phyloP scores from a whole-genome alignment of 2,888 invertebrate genomes.

The Omphaloscelis lunosa region DNA sequence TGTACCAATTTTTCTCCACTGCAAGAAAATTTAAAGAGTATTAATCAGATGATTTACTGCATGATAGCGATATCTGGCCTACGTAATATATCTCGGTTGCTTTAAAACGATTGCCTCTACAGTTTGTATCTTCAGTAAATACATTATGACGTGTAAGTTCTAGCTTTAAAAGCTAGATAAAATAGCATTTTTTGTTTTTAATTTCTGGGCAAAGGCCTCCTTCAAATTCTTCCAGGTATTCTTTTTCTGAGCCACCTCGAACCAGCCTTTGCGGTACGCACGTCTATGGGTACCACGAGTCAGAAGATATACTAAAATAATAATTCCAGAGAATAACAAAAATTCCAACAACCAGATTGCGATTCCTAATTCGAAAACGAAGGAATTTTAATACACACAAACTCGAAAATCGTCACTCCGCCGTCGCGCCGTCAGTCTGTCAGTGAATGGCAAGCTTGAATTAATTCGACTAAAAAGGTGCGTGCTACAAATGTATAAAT shows the following conservation, averaged over 20 bases:
- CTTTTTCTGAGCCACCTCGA: background rate
- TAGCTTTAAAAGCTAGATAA: background rate
- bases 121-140: background rate
- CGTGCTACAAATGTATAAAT: conserved; percentile 48
- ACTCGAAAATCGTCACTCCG: conserved; percentile 24
- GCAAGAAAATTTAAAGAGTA: background rate
- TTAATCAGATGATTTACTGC: background rate
- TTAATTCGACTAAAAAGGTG: conserved; percentile 49
- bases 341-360: background rate
- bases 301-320: background rate
- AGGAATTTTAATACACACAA: conserved; percentile 47
- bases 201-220: background rate
- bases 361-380: conserved; percentile 23
- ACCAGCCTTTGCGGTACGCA: background rate
- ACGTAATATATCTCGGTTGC: background rate
- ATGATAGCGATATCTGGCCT: background rate
- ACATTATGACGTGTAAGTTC: background rate
- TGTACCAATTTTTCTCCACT: background rate
- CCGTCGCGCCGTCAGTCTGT: conserved; percentile 5
- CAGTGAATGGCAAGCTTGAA: conserved; percentile 47
- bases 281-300: background rate
- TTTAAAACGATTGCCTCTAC: background rate
- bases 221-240: background rate
- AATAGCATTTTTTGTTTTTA: background rate
- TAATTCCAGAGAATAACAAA: background rate